These are phyloP conservation scores for Chlorops oryzae DNA, from an alignment of 1,140 invertebrate species.

Conservation along the genomic window DNA sequence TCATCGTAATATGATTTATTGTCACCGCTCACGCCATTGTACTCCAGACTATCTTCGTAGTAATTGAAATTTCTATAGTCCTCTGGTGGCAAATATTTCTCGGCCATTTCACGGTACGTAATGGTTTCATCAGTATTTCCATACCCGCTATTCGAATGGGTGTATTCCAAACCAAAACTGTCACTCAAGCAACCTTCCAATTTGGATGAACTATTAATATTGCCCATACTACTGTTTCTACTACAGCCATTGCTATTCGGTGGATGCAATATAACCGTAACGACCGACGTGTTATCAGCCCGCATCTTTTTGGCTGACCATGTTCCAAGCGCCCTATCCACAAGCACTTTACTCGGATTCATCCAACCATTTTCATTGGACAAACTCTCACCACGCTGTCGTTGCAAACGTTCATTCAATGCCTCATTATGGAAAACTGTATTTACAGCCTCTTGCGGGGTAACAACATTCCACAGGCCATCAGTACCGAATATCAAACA, in stretches of 20 bases:
- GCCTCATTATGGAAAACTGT: slow-evolving; percentile 75
- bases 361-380: slow-evolving; percentile 57
- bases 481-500: slow-evolving; percentile 95
- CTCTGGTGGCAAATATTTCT: slow-evolving; percentile 35
- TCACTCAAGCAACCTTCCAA: too few species aligned
- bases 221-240: background rate
- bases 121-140: slow-evolving; percentile 3
- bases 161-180: slow-evolving; percentile 12
- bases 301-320: slow-evolving; percentile 74
- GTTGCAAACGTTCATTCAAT: slow-evolving; percentile 59
- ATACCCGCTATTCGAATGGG: slow-evolving; percentile 4
- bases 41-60: slow-evolving; percentile 24
- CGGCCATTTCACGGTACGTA: slow-evolving; percentile 38
- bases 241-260: background rate
- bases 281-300: slow-evolving; percentile 92
- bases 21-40: background rate
- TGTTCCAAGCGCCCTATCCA: slow-evolving; percentile 76
- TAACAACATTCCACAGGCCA: slow-evolving; percentile 94
- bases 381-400: slow-evolving; percentile 19
- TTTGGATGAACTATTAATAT: too few species aligned
- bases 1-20: slow-evolving; percentile 3
- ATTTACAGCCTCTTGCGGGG: slow-evolving; percentile 73
- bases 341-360: slow-evolving; percentile 86
- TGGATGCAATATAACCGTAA: slow-evolving; percentile 88
- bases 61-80: slow-evolving; percentile 39